These are phyloP conservation scores for Hemitrygon akajei DNA, from an alignment of 2,797 vertebrate genomes.

Conservation along the genomic window DNA sequence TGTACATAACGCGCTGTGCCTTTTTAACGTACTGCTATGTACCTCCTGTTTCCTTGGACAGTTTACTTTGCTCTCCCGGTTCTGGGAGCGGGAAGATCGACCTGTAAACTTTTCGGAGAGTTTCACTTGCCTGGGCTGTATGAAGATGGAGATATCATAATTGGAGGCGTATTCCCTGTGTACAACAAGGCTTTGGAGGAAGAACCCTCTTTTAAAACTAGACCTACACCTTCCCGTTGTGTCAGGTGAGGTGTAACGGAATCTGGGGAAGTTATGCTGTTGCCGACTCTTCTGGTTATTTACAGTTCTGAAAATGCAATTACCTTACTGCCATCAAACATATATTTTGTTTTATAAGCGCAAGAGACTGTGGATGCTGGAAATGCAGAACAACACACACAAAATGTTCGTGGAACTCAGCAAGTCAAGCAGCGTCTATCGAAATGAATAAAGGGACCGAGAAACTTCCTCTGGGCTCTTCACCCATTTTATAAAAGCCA, in stretches of 20 bases:
- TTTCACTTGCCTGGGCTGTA: conserved; percentile 54
- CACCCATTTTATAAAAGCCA: too few relatives aligned
- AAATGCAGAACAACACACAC: too few relatives aligned
- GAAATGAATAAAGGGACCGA: too few relatives aligned
- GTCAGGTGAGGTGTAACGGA: conserved; percentile 42
- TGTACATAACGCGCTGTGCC: neutral
- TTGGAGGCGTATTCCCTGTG: conserved; percentile 52
- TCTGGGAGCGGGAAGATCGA: neutral
- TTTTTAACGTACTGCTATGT: neutral
- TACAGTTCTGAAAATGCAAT: neutral
- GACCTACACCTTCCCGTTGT: conserved; percentile 45
- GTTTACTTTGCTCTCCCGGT: neutral
- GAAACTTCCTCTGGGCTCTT: too few relatives aligned
- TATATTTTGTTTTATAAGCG: neutral
- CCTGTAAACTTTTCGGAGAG: conserved; percentile 51
- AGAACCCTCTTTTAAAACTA: conserved; percentile 41
- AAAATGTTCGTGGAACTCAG: too few relatives aligned
- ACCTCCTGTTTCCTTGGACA: neutral
- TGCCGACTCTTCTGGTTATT: neutral
- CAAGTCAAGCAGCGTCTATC: too few relatives aligned
- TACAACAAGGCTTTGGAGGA: conserved; percentile 47
- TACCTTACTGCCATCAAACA: neutral
- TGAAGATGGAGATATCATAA: conserved; percentile 54
- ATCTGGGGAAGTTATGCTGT: neutral
- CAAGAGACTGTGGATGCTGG: too few relatives aligned